Evolutionary conservation across 1,140 invertebrate genomes (phyloP), one percentile per base, ranked within the genome.

Genomic region (Calephelis virginiensis): DNA sequence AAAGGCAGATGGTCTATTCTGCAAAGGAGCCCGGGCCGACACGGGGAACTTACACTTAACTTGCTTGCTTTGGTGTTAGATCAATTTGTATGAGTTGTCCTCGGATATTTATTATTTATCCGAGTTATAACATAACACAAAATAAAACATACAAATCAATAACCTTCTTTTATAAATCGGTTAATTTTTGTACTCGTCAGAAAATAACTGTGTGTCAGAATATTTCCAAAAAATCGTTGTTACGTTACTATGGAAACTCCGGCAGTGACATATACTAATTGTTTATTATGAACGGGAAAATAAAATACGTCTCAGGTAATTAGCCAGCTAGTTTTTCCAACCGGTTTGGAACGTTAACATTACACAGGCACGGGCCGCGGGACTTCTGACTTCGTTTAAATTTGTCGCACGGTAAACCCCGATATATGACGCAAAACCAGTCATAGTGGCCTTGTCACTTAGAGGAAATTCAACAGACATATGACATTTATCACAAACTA

Each of bases 371-470:
- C 17, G 17, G 17, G 50, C 17, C 13, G 6, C 10, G 50, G 17
- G 50, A 53, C 50, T 53, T 53, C 14, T 53, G 8, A 53, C 17
- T 53, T 17, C 17, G 17, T 17, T 17, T 17, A 53, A 13, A 53
- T 53, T 53, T 53, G 50, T 53, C 50, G 50, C 14, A 53, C 50
- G 50, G 50, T 53, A 53, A 53, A 53, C 50, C 50, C 50, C 50
- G 14, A 17, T 0, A 17, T 28, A 14, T 53, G 50, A 53, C 50
- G 50, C 17, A 28, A 40, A 28, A 53, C 9, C 3, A 28, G 1
- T 28, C 14, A 14, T 14, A 6, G 12, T 49, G 49, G 8, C 49
- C 49, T 17, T 28, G 17, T 5, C 14, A 14, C 10, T 53, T 17
- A 6, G 13, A 53, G 50, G 50, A 53, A 53, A 53, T 17, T 17